phyloP scores from a whole-genome alignment of 2,113 vertebrate species.

The Peromyscus leucopus region DNA sequence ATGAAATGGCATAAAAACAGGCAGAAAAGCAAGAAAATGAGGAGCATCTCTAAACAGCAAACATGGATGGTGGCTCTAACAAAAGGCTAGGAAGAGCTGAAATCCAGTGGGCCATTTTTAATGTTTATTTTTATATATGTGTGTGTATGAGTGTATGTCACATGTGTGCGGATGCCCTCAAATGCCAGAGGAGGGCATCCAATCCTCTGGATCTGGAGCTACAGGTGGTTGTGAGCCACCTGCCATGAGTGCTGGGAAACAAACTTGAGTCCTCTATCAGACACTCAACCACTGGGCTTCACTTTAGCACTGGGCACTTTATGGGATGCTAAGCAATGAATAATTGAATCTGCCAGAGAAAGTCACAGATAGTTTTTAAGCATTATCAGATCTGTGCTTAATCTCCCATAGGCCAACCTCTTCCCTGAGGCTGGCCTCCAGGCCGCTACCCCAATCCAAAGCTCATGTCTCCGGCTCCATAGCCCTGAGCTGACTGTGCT shows the following conservation, averaged over 20 bases:
- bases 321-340: background rate
- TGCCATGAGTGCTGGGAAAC: background rate
- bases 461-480: too few species aligned
- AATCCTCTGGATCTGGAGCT: background rate
- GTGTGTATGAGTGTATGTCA: background rate
- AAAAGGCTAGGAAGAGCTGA: background rate
- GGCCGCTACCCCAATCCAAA: background rate
- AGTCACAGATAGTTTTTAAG: background rate
- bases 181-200: background rate
- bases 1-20: background rate
- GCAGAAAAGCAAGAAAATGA: slow-evolving; percentile 20
- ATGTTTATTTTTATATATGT: background rate
- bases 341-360: background rate
- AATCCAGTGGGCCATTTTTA: background rate
- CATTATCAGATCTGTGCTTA: background rate
- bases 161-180: background rate
- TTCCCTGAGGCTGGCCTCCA: background rate
- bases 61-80: background rate
- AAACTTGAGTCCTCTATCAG: background rate
- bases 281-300: background rate
- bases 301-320: background rate
- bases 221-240: background rate
- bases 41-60: background rate
- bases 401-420: slow-evolving; percentile 4
- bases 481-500: background rate